These are phyloP conservation scores for Pachycephala philippinensis DNA, from an alignment of 2,113 vertebrate genomes.

Conservation along the genomic window DNA sequence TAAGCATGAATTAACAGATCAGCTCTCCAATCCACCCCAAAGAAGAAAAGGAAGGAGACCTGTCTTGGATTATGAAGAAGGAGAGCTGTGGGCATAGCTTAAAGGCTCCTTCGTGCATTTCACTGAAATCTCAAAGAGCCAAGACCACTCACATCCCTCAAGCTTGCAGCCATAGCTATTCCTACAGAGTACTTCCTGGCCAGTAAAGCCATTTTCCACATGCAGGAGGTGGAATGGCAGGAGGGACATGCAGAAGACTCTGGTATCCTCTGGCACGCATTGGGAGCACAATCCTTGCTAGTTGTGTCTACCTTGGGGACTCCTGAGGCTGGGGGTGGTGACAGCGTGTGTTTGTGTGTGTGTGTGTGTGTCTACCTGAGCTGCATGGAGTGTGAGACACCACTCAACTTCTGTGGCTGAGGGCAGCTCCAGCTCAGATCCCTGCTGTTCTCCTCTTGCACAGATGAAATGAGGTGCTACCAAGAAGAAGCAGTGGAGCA, in stretches of 20 bases:
- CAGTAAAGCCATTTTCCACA: not conserved
- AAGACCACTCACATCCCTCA: not conserved
- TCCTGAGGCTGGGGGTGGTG: not conserved
- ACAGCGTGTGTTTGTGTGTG: accelerated
- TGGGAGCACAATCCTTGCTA: not conserved
- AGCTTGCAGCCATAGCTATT: not conserved
- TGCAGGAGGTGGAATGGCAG: not conserved
- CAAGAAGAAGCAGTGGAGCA: not conserved
- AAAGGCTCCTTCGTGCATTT: not conserved
- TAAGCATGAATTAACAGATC: not conserved
- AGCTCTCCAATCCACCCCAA: not conserved
- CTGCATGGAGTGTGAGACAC: not conserved
- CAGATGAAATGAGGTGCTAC: not conserved
- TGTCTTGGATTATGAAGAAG: not conserved
- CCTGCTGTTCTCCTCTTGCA: not conserved
- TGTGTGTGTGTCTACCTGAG: accelerated
- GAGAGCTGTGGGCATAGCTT: not conserved
- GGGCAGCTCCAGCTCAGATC: not conserved
- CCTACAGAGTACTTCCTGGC: not conserved
- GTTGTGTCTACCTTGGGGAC: no score
- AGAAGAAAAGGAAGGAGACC: not conserved
- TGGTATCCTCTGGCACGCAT: not conserved
- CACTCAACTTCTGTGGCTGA: not conserved
- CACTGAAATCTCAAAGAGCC: not conserved
- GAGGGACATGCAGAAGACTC: not conserved